Percentiles rank a stretch among this genome's conserved stretches.
These are phyloP conservation scores for Craseonycteris thonglongyai DNA, from an alignment of 2,113 vertebrate species.

Conservation along the genomic window DNA sequence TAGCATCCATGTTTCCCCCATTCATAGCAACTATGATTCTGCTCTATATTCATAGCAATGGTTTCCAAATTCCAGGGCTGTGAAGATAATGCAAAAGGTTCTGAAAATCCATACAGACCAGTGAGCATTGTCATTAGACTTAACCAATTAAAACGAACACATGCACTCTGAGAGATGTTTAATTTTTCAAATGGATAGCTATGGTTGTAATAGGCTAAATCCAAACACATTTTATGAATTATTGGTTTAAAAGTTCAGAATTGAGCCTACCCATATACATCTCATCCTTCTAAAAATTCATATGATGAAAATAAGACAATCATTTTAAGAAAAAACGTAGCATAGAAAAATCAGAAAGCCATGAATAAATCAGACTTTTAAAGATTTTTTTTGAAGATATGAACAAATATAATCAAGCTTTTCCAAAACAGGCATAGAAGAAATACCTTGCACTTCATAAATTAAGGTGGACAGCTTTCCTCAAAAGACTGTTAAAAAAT, in stretches of 20 bases:
- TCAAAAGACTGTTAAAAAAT: neutral
- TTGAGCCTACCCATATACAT: neutral
- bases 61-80: neutral
- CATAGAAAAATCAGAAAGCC: neutral
- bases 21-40: neutral
- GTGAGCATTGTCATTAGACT: neutral
- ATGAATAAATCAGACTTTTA: neutral
- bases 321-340: neutral
- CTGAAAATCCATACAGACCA: neutral
- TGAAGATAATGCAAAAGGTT: neutral
- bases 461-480: neutral
- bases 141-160: neutral
- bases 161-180: neutral
- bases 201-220: neutral
- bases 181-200: neutral
- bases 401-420: neutral
- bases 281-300: neutral
- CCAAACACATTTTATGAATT: neutral
- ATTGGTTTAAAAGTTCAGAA: neutral
- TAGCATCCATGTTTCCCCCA: neutral
- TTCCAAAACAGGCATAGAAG: neutral
- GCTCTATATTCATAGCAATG: neutral
- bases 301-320: neutral
- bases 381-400: neutral
- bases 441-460: neutral